Conservation (phyloP, 2,113 vertebrate species). For the Axis porcinus region DNA sequence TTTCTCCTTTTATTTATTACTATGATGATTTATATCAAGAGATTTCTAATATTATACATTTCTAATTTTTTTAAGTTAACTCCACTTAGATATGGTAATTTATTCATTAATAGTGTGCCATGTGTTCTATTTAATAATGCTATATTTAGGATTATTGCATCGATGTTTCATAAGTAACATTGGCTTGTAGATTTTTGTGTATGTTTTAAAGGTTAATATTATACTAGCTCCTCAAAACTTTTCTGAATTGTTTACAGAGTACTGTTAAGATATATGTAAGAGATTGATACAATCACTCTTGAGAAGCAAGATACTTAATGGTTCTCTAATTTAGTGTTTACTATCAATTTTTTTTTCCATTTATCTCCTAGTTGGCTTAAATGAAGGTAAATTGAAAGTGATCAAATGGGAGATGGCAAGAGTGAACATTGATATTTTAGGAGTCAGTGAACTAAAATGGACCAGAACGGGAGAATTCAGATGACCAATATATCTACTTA, state of each 20-base stretch:
- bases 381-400: not conserved
- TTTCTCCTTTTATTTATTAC: not conserved
- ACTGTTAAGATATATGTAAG: not conserved
- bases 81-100: not conserved
- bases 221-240: not conserved
- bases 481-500: not conserved
- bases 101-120: not conserved
- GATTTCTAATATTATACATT: not conserved
- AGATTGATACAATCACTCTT: not conserved
- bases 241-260: not conserved
- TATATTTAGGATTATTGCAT: conserved; percentile 1
- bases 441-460: not conserved
- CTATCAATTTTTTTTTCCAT: not conserved
- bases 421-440: not conserved
- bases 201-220: not conserved
- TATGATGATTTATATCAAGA: not conserved
- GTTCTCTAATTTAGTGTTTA: not conserved
- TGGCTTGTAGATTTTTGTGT: not conserved
- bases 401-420: not conserved
- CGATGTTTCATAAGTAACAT: not conserved
- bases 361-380: not conserved
- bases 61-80: not conserved
- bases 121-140: not conserved
- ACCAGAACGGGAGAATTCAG: not conserved
- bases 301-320: not conserved